A percentile compares a stretch with the other conserved stretches of the same genome.
Evolutionary conservation across 2,888 invertebrate species (phyloP).

Genomic region (Tetropium fuscum): DNA sequence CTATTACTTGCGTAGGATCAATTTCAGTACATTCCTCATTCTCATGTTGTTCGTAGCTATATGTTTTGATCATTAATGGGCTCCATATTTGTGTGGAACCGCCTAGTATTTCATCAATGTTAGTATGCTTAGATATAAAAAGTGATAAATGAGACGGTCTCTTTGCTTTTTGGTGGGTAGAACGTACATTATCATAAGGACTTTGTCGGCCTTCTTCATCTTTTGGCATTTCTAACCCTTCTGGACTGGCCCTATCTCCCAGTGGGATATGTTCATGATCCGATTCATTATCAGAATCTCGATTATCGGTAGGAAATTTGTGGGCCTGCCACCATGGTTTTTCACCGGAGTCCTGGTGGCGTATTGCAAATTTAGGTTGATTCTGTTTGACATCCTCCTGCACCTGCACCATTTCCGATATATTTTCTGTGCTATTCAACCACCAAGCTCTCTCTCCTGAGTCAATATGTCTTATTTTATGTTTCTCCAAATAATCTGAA

Average conservation of each 20-base stretch:
- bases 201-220: constrained; percentile 69
- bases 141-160: constrained; percentile 66
- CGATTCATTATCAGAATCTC: constrained; percentile 64
- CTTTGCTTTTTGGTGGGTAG: constrained; percentile 42
- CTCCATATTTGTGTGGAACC: constrained; percentile 71
- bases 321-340: constrained; percentile 70
- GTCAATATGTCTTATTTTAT: constrained; percentile 73
- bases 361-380: constrained; percentile 57
- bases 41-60: constrained; percentile 55
- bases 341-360: constrained; percentile 68
- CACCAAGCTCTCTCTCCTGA: constrained; percentile 81
- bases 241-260: constrained; percentile 84
- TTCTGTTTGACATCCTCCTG: constrained; percentile 37
- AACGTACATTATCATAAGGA: constrained; percentile 78
- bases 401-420: constrained; percentile 55
- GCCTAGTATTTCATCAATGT: constrained; percentile 92
- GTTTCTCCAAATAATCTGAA: constrained; percentile 69
- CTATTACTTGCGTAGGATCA: constrained; percentile 78
- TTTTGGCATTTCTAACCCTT: constrained; percentile 74
- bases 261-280: constrained; percentile 66
- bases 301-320: constrained; percentile 71
- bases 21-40: constrained; percentile 76
- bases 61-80: constrained; percentile 73
- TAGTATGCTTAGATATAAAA: constrained; percentile 87
- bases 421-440: constrained; percentile 68